These are phyloP conservation scores for Volucella inflata DNA, from an alignment of 2,888 invertebrate genomes.

Conservation along the genomic window DNA sequence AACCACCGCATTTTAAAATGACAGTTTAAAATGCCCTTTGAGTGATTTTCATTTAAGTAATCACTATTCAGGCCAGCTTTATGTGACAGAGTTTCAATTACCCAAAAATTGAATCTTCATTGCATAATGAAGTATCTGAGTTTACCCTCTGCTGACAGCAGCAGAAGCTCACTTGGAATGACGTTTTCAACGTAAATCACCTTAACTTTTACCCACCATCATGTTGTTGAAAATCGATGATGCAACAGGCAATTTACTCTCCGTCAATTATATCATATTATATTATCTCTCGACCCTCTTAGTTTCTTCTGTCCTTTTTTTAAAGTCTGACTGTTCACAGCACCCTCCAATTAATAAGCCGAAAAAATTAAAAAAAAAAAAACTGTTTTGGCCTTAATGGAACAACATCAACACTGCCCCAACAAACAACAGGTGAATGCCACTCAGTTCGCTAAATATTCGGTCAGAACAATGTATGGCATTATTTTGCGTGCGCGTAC, in stretches of 20 bases:
- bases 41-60: too few species aligned
- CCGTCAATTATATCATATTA: slow-evolving; percentile 35
- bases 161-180: slow-evolving; percentile 4
- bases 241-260: slow-evolving; percentile 45
- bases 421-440: slow-evolving; percentile 63
- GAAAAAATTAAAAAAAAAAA: slow-evolving; percentile 47
- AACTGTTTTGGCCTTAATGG: slow-evolving; percentile 57
- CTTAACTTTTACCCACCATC: slow-evolving; percentile 43
- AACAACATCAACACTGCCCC: slow-evolving; percentile 38
- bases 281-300: too few species aligned
- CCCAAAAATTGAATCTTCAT: slow-evolving; percentile 27
- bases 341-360: slow-evolving; percentile 71
- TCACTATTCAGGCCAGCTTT: slow-evolving; percentile 9
- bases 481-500: slow-evolving; percentile 26
- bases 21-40: too few species aligned
- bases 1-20: too few species aligned
- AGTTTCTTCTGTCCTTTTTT: slow-evolving; percentile 1
- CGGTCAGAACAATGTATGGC: not conserved
- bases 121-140: slow-evolving; percentile 22
- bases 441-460: slow-evolving; percentile 28
- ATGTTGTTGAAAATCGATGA: slow-evolving; percentile 45
- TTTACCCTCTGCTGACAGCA: not conserved
- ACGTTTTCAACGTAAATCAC: slow-evolving; percentile 61
- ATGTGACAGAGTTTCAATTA: slow-evolving; percentile 7
- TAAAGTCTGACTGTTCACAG: slow-evolving; percentile 14